Evolutionary conservation across 2,888 invertebrate species (phyloP), one percentile per base, ranked within the genome.

Genomic region (Aporophyla lueneburgensis): DNA sequence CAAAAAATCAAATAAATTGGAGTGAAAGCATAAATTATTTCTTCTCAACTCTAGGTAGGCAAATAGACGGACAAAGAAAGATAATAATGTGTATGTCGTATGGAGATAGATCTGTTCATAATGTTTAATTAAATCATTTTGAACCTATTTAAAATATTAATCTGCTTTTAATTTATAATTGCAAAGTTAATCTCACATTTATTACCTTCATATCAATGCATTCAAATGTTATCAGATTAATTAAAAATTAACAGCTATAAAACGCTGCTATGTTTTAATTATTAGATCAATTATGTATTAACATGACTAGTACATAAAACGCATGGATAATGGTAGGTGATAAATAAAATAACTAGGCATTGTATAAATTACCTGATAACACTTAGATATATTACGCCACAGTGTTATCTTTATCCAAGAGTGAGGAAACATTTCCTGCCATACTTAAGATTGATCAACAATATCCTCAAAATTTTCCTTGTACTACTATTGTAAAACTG

Each of bases 341-440:
- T 71, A 27, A 56, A 63, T 75, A 61, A 56, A 56, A 67, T 75
- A 74, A 74, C 24, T 61, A 62, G 40, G 61, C 65, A 54, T 79
- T 84, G 76, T 78, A 56, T 70, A 59, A 71, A 65, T 71, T 78
- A 58, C 54, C 40, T 69, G 77, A 87, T 87, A 83, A 74, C 6
- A 63, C 27, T 53, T 59, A 40, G 24, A 24, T 65, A 49, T 56
- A 56, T 43, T 49, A 58, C 5, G 10, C 67, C 59, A 66, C 33
- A 62, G 24, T 61, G 40, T 74, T 77, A 77, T 73, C 73, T 53
- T 56, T 79, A 69, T 65, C 21, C 2, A 21, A 66, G 40, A 58
- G 49, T 61, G 2, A 43, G 58, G 70, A 71, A 62, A 67, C 12
- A 54, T 46, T 68, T 53, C 33, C 21, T 24, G 58, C 27, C 27